Evolutionary conservation across 1,140 invertebrate genomes (phyloP).

Genomic region (Rhyzopertha dominica): DNA sequence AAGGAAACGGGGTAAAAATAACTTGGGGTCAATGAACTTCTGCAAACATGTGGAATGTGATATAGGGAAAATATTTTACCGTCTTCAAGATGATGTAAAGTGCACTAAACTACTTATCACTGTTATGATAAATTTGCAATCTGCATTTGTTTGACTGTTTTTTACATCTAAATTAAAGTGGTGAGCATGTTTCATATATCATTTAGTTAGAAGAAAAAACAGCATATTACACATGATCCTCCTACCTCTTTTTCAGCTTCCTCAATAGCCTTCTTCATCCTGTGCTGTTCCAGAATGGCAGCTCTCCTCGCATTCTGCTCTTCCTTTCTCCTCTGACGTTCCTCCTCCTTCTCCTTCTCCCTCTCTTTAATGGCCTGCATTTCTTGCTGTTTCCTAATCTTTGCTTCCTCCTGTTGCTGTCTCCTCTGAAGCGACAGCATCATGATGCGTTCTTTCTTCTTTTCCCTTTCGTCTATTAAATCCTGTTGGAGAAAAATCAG

Average conservation of each 20-base stretch:
- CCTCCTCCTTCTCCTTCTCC: constrained; percentile 81
- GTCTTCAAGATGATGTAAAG: no score
- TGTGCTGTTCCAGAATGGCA: constrained; percentile 88
- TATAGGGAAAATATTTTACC: no score
- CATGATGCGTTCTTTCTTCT: constrained; percentile 84
- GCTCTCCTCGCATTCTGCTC: constrained; percentile 83
- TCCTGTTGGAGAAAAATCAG: constrained; percentile 57
- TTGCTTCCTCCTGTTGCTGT: constrained; percentile 83
- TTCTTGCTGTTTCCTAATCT: constrained; percentile 79
- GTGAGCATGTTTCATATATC: no score
- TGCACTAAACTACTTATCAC: no score
- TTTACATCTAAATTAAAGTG: no score
- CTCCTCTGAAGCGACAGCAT: constrained; percentile 78
- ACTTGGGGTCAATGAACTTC: no score
- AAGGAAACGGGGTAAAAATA: no score
- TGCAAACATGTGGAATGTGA: no score
- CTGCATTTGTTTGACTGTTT: no score
- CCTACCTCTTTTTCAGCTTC: constrained; percentile 83
- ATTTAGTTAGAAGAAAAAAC: no score
- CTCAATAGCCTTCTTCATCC: constrained; percentile 89
- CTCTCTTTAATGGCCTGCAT: constrained; percentile 68
- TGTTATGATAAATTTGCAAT: no score
- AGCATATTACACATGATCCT: no score
- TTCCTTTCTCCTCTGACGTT: constrained; percentile 79
- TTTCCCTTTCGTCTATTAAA: constrained; percentile 81